A percentile compares a stretch with the other conserved stretches of the same genome.
Evolutionary conservation across 2,113 vertebrate species (phyloP).

Genomic region (Dolichotis patagonum): DNA sequence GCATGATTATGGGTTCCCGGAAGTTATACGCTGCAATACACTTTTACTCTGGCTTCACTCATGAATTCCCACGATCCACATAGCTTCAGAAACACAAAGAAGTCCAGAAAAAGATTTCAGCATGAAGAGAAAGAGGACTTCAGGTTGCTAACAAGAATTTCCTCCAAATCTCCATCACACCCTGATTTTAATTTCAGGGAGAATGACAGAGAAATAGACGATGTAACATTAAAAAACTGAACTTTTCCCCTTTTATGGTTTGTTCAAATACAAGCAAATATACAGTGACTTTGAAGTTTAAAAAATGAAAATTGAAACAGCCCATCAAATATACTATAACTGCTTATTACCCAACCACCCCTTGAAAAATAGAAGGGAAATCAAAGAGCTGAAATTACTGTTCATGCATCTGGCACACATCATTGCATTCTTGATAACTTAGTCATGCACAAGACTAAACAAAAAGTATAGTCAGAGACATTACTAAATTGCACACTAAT

Average conservation of each 20-base stretch:
- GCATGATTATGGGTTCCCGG: background rate
- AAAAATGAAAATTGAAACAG: background rate
- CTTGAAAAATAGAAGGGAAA: background rate
- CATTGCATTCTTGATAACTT: background rate
- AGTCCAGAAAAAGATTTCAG: background rate
- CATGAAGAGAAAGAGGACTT: background rate
- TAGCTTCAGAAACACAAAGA: background rate
- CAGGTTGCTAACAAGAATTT: background rate
- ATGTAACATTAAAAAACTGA: background rate
- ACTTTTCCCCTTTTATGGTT: background rate
- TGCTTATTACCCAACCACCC: background rate
- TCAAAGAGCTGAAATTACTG: background rate
- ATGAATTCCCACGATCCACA: background rate
- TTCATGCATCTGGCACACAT: background rate
- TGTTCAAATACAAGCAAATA: background rate
- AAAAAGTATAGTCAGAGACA: background rate
- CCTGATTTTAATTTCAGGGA: background rate
- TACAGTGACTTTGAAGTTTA: background rate
- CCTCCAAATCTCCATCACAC: background rate
- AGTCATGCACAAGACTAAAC: slow-evolving; percentile 18
- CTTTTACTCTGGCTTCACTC: background rate
- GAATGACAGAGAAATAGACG: background rate
- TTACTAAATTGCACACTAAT: background rate
- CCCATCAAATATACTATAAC: background rate
- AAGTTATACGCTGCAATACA: background rate